Conservation (phyloP, 2,113 vertebrate genomes). For the Odocoileus hemionus region DNA sequence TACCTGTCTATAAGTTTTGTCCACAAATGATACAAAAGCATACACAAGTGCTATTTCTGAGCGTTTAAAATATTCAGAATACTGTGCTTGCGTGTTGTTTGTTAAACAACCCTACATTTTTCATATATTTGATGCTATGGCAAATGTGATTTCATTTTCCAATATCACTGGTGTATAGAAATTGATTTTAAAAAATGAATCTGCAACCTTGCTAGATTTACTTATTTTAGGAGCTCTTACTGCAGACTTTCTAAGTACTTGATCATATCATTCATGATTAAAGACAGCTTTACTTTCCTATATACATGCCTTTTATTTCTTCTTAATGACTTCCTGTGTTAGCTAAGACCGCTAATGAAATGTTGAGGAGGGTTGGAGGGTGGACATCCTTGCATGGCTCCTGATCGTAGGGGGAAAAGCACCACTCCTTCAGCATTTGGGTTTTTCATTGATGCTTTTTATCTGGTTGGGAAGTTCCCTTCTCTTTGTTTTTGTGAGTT, state of each 20-base stretch:
- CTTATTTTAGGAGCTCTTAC: not conserved
- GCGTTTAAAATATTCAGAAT: not conserved
- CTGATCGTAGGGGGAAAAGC: not conserved
- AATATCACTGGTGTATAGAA: not conserved
- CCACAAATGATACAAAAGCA: constrained; percentile 58
- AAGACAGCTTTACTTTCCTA: not conserved
- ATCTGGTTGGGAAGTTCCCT: not conserved
- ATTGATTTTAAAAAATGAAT: not conserved
- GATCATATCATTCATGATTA: not conserved
- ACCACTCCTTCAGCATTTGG: not conserved
- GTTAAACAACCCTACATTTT: not conserved
- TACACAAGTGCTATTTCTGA: constrained; percentile 29
- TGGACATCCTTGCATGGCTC: not conserved
- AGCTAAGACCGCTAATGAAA: not conserved
- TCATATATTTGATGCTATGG: not conserved
- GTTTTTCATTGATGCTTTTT: not conserved
- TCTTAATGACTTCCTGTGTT: not conserved
- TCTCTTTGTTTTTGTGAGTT: not conserved
- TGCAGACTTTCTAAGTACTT: not conserved
- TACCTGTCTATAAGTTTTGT: constrained; percentile 49
- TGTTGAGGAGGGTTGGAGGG: not conserved
- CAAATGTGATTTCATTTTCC: not conserved
- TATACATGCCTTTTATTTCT: not conserved
- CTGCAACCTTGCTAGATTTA: not conserved
- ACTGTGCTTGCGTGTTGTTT: not conserved